Base-by-base conservation (phyloP, 1,140 invertebrate species). In the Platorchestia sp. region DNA sequence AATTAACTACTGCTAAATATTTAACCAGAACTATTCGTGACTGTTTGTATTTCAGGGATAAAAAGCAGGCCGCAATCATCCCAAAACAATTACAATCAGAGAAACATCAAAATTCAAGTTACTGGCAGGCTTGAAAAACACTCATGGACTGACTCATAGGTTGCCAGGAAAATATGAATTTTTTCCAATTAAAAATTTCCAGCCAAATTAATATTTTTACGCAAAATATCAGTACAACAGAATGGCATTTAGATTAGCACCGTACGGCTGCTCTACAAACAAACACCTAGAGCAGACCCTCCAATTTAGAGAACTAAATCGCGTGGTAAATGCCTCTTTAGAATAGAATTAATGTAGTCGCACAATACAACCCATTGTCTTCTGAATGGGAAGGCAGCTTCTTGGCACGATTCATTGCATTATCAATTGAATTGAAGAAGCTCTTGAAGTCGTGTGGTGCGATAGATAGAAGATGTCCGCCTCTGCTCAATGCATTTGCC, bases 351-450 rank as follows among this genome's bases (percentile, higher is more conserved):
- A 75, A 75, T 75, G 59, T 75, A 75, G 59, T 75, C 59, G 59
- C 59, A 75, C 59, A 75, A 75, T 75, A 75, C 59, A 75, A 27
- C 59, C 59, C 59, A 75, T 75, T 75, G 59, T 75, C 59, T 75
- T 75, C 59, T 75, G 59, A 75, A 75, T 75, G 59, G 10, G 59
- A 75, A 3, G 59, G 59, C 59, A 22, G 59, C 59, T 75, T 75
- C 59, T 75, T 75, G 59, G 59, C 36, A 36, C 59, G 1, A 75
- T 75, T 75, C 59, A 75, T 75, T 75, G 59, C 59, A 75, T 75
- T 75, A 75, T 75, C 59, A 75, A 75, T 75, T 75, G 59, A 75
- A 75, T 75, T 75, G 59, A 75, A 75, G 59, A 75, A 75, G 59
- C 59, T 75, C 59, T 75, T 75, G 1, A 75, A 75, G 59, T 75